Evolutionary conservation across 2,113 vertebrate species (phyloP), one percentile per base, ranked within the genome.

Genomic region (Astatotilapia flaviijosephi): DNA sequence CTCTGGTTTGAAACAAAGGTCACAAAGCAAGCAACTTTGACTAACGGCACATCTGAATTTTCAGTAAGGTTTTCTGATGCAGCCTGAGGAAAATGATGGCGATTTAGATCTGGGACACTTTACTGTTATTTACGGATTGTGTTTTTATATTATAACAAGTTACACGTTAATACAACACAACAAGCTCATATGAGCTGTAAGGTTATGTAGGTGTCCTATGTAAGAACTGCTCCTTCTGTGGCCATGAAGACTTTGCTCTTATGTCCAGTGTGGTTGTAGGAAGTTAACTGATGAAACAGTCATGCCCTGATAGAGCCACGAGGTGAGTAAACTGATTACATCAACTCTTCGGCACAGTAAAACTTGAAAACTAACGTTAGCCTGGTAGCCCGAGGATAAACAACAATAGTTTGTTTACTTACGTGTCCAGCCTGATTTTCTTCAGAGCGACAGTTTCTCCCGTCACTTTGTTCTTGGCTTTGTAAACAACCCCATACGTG

Each of bases 351-450:
- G 31, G 14, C 26, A 35, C 2, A 28, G 47, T 28, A 1, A 49
- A 31, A 79, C 31, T 14, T 9, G n/a, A 21, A 14, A 26, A 26
- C 15, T 5, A 4, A 15, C 14, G 17, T 55, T 62, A 77, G 68
- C 83, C 60, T 9, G 9, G 56, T 5, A 3, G 9, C 31, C 55
- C 26, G 33, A 82, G 58, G 68, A 37, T 19, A 31, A 83, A 9
- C 28, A 79, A 12, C 31, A 81, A 2, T 33, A 2, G 21, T 21
- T 21, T 68, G 10, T 58, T 7, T 31, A 98, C 98, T 98, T 96
- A 99, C 98, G 98, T 98, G 95, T 99, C 98, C 17, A 99, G 94
- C 5, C 98, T 95, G 94, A 99, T 99, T 88, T 98, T 99, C 95
- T 99, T 99, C 7, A 99, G 97, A 33, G 98, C 98, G 35, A 99